A percentile compares a stretch with the other conserved stretches of the same genome.
phyloP scores from a whole-genome alignment of 2,797 vertebrate genomes.

The Rhinogobio ventralis region DNA sequence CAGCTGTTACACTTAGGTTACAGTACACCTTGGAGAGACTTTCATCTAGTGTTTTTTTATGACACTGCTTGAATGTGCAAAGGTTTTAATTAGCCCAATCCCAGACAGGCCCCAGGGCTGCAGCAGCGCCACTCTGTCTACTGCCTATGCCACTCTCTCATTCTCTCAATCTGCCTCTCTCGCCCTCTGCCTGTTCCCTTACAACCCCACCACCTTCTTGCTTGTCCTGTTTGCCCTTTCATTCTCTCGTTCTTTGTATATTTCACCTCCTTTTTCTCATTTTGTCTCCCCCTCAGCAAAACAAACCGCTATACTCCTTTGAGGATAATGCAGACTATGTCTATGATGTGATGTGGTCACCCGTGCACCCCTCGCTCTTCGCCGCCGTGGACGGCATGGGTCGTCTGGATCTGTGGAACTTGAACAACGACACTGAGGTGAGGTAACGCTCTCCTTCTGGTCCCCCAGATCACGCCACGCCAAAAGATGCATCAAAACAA shows the following conservation, averaged over 20 bases:
- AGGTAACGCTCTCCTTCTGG: slow-evolving; percentile 45
- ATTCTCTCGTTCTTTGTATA: slow-evolving; percentile 21
- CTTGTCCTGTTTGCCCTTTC: slow-evolving; percentile 3
- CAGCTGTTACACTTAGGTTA: slow-evolving; percentile 88
- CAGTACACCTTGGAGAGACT: slow-evolving; percentile 87
- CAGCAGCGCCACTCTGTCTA: slow-evolving; percentile 90
- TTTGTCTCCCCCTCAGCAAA: slow-evolving; percentile 81
- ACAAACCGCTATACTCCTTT: slow-evolving; percentile 97
- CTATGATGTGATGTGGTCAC: slow-evolving; percentile 98
- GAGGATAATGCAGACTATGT: slow-evolving; percentile 98
- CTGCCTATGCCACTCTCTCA: slow-evolving; percentile 66
- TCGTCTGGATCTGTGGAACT: slow-evolving; percentile 96
- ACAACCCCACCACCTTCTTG: slow-evolving; percentile 35
- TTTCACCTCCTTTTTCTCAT: slow-evolving; percentile 14
- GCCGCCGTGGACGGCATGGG: slow-evolving; percentile 97
- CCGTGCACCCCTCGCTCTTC: slow-evolving; percentile 92
- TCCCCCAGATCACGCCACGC: slow-evolving; percentile 30
- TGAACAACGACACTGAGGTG: slow-evolving; percentile 97
- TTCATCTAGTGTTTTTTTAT: slow-evolving; percentile 97
- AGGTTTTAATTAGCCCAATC: slow-evolving; percentile 96
- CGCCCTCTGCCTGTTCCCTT: slow-evolving; percentile 57
- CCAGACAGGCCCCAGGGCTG: slow-evolving; percentile 96
- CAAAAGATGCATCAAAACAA: slow-evolving; percentile 59
- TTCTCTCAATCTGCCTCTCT: slow-evolving; percentile 69
- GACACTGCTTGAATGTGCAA: slow-evolving; percentile 93